phyloP scores from a whole-genome alignment of 1,140 invertebrate species.

The Euglossa dilemma region DNA sequence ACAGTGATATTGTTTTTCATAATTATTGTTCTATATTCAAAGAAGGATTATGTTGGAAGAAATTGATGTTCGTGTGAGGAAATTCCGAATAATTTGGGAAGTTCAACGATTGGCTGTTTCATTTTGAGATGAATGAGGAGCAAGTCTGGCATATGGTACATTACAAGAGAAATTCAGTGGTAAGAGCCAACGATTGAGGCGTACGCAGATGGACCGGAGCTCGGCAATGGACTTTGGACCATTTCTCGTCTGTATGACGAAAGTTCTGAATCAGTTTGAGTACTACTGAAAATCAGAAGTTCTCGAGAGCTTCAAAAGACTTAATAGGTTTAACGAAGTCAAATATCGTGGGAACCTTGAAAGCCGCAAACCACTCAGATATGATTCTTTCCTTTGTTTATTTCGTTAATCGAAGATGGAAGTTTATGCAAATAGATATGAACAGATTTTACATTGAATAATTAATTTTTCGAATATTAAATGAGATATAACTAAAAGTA shows the following conservation, averaged over 20 bases:
- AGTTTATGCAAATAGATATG: background rate
- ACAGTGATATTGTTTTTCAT: too few relatives aligned
- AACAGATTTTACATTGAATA: too few relatives aligned
- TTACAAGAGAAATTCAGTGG: conserved; percentile 51
- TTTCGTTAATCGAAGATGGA: background rate
- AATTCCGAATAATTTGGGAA: background rate
- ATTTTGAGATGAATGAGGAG: background rate
- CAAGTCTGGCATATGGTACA: background rate
- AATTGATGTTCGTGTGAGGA: too few relatives aligned
- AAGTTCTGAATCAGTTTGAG: conserved; percentile 19
- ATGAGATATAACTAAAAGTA: too few relatives aligned
- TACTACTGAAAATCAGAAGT: conserved; percentile 8
- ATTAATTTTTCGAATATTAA: background rate
- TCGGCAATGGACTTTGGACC: conserved; percentile 1
- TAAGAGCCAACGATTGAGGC: conserved; percentile 45
- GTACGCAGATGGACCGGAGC: background rate
- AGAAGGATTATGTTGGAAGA: too few relatives aligned
- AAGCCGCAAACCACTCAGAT: background rate
- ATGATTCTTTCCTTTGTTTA: too few relatives aligned
- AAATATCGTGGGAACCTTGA: background rate
- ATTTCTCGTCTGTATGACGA: conserved; percentile 10
- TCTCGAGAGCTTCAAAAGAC: conserved; percentile 5
- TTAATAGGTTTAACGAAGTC: conserved; percentile 25
- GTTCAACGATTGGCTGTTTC: background rate
- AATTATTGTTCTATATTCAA: too few relatives aligned